phyloP scores from a whole-genome alignment of 2,888 invertebrate genomes.

The Acheta domesticus region DNA sequence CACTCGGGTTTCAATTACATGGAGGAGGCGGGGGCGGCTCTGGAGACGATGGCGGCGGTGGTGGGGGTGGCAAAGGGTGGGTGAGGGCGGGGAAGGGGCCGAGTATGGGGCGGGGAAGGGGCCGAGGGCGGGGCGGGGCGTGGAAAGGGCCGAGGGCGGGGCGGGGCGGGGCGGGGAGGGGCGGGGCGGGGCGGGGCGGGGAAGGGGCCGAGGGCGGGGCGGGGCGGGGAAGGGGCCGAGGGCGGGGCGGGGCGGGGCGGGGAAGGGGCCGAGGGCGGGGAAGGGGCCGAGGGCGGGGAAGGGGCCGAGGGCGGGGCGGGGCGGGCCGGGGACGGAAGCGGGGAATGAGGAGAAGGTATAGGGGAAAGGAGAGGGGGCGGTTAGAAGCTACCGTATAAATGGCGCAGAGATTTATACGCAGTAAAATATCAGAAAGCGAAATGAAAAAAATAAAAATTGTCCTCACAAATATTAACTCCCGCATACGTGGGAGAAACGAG shows the following conservation, averaged over 20 bases:
- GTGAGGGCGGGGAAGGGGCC: background rate
- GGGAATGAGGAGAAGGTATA: background rate
- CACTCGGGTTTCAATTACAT: background rate
- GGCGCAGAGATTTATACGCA: background rate
- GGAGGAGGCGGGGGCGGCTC: background rate
- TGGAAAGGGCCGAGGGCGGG: too few relatives aligned
- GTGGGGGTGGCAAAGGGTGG: background rate
- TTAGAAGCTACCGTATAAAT: background rate
- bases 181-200: too few relatives aligned
- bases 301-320: background rate
- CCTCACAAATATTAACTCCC: slow-evolving; percentile 18
- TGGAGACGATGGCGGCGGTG: background rate
- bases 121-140: too few relatives aligned
- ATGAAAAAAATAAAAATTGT: slow-evolving; percentile 10
- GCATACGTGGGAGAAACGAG: background rate
- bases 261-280: background rate
- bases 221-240: background rate
- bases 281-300: background rate
- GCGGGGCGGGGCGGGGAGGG: too few relatives aligned
- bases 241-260: background rate
- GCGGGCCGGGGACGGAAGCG: too few relatives aligned
- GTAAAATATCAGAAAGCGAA: slow-evolving; percentile 18
- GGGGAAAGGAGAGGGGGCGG: background rate
- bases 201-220: too few relatives aligned
- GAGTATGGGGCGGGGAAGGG: too few relatives aligned